Evolutionary conservation across 2,113 vertebrate genomes (phyloP).

Genomic region (Dipodomys merriami): DNA sequence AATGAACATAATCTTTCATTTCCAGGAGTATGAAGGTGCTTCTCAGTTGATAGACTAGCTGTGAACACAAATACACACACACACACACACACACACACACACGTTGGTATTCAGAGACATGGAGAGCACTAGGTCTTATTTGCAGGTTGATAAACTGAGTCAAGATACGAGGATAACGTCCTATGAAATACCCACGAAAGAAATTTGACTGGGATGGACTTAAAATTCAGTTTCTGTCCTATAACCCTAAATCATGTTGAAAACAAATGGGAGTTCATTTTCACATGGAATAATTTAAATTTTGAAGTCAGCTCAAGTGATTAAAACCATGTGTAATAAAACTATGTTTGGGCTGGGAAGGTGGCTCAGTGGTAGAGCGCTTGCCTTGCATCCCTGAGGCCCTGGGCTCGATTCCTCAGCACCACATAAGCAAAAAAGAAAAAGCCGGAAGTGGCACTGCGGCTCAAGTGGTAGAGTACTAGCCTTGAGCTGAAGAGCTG

Average conservation of each 20-base stretch:
- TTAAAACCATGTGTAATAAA: no score
- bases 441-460: no score
- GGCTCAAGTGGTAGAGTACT: no score
- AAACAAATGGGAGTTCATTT: slow-evolving; percentile 7
- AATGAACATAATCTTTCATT: slow-evolving; percentile 30
- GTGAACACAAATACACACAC: background rate
- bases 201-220: background rate
- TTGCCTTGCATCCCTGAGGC: no score
- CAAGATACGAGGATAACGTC: background rate
- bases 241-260: background rate
- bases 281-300: background rate
- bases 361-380: no score
- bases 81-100: background rate
- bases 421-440: no score
- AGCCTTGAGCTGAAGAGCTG: no score
- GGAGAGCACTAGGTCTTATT: background rate
- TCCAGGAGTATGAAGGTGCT: slow-evolving; percentile 9
- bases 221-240: slow-evolving; percentile 10
- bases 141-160: slow-evolving; percentile 3
- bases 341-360: no score
- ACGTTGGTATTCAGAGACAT: background rate
- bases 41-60: background rate
- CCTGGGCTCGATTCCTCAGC: no score
- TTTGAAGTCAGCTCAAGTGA: background rate
- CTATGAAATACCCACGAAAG: background rate